Percentiles rank a stretch among this genome's conserved stretches.
Conservation (phyloP, 2,888 invertebrate genomes). For the Rhodophaea formosa region DNA sequence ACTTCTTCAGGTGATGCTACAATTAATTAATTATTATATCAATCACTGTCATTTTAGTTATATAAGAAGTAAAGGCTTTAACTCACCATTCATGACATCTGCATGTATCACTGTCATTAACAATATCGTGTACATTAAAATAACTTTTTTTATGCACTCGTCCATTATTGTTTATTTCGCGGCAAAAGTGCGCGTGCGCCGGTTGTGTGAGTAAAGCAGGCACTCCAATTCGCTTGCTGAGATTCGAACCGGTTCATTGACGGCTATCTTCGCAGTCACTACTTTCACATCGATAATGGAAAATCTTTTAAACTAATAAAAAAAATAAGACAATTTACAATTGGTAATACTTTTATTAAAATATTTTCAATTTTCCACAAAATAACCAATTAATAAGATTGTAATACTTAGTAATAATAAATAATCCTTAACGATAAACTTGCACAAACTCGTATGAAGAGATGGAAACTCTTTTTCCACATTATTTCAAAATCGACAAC, state of each 20-base stretch:
- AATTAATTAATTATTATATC: background rate
- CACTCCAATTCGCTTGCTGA: slow-evolving; percentile 59
- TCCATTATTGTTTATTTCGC: slow-evolving; percentile 28
- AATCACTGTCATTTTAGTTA: too few species aligned
- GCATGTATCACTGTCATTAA: slow-evolving; percentile 26
- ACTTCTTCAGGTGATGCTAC: slow-evolving; percentile 19
- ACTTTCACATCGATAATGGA: slow-evolving; percentile 56
- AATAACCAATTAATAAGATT: background rate
- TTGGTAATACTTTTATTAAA: too few species aligned
- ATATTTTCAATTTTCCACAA: slow-evolving; percentile 2
- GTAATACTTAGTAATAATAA: slow-evolving; percentile 3
- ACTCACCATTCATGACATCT: slow-evolving; percentile 7
- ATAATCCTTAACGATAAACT: background rate
- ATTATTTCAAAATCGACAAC: too few species aligned
- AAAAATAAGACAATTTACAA: slow-evolving; percentile 9
- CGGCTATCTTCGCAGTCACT: slow-evolving; percentile 43
- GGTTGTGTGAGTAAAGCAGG: slow-evolving; percentile 54
- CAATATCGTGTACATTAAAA: slow-evolving; percentile 30
- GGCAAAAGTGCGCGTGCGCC: slow-evolving; percentile 51
- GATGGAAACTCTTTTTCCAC: too few species aligned
- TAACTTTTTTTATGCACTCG: slow-evolving; percentile 21
- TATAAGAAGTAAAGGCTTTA: background rate
- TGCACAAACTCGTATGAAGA: too few species aligned
- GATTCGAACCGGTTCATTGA: slow-evolving; percentile 64
- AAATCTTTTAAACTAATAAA: slow-evolving; percentile 23